Conservation (phyloP, 2,888 invertebrate species). For the Eudasyphora cyanicolor region DNA sequence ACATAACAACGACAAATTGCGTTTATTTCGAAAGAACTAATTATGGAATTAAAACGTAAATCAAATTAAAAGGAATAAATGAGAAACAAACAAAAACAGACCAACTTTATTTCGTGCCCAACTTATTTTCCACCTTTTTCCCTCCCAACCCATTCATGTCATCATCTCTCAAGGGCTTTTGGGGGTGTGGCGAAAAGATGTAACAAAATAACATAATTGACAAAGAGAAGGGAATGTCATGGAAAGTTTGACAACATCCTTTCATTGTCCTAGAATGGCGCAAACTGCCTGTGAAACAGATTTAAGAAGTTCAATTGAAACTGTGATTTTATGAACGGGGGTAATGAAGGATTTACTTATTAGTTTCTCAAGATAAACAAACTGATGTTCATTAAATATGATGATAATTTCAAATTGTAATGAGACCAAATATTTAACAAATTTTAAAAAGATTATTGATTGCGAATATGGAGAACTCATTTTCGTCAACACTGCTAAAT, state of each 20-base stretch:
- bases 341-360: no score
- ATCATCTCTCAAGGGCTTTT: no score
- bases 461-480: no score
- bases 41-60: constrained; percentile 52
- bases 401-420: no score
- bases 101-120: no score
- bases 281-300: neutral
- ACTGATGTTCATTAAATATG: neutral
- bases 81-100: constrained; percentile 2
- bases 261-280: neutral
- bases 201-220: neutral
- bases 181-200: no score
- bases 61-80: constrained; percentile 44
- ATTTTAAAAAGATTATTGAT: no score
- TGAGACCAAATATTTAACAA: no score
- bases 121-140: no score
- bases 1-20: constrained; percentile 42
- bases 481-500: no score
- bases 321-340: neutral
- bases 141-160: no score
- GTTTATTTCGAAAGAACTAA: constrained; percentile 43
- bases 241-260: neutral
- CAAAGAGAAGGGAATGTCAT: neutral
- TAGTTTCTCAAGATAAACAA: neutral
- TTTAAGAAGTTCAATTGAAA: neutral